Conservation (phyloP, 1,140 invertebrate species). For the Papilio xuthus region DNA sequence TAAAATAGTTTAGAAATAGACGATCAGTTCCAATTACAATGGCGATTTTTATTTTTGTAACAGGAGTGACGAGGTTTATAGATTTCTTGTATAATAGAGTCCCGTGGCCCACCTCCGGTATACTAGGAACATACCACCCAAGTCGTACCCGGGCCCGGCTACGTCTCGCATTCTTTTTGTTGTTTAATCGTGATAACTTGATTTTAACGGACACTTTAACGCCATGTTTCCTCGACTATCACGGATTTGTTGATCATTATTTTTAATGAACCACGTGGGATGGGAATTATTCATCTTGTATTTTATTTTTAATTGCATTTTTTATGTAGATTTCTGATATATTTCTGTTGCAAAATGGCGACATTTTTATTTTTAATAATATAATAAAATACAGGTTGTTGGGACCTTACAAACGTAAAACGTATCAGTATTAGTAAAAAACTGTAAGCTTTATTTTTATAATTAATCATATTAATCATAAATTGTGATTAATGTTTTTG, state of each 20-base stretch:
- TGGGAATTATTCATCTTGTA: neutral
- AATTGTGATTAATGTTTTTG: neutral
- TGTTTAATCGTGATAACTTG: slow-evolving; percentile 36
- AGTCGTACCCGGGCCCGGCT: slow-evolving; percentile 43
- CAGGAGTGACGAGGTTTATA: slow-evolving; percentile 53
- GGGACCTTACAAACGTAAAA: no score
- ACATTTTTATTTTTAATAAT: neutral
- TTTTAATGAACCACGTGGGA: neutral
- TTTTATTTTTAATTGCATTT: slow-evolving; percentile 9
- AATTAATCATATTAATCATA: neutral
- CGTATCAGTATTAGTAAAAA: no score
- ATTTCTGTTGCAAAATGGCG: neutral
- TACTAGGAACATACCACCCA: slow-evolving; percentile 59
- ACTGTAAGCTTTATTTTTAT: no score
- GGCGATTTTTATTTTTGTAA: slow-evolving; percentile 52
- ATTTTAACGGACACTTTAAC: slow-evolving; percentile 30
- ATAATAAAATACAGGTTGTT: neutral
- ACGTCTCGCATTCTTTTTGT: slow-evolving; percentile 37
- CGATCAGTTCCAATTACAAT: slow-evolving; percentile 56
- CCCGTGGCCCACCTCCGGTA: slow-evolving; percentile 47
- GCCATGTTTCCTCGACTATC: slow-evolving; percentile 19
- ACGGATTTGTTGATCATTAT: slow-evolving; percentile 24
- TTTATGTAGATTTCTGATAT: neutral
- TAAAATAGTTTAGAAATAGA: slow-evolving; percentile 31
- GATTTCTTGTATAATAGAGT: slow-evolving; percentile 48